A percentile compares a stretch with the other conserved stretches of the same genome.
phyloP scores from a whole-genome alignment of 2,797 vertebrate genomes.

The Lepus townsendii region DNA sequence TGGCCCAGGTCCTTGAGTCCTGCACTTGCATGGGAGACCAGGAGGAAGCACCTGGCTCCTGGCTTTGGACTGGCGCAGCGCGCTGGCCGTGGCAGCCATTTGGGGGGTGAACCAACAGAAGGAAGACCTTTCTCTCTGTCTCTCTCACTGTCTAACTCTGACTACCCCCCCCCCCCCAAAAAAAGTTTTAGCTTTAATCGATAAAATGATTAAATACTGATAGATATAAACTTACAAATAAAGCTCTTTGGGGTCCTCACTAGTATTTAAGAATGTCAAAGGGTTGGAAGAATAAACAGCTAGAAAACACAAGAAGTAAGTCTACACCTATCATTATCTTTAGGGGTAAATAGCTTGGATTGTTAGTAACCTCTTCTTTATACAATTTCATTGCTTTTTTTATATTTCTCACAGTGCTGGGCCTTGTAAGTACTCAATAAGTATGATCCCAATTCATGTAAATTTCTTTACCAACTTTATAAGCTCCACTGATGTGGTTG shows the following conservation, averaged over 20 bases:
- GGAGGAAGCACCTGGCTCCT: no score
- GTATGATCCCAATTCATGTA: not conserved
- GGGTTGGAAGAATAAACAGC: not conserved
- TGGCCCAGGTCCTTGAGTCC: no score
- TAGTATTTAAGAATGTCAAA: slow-evolving; percentile 19
- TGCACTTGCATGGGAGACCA: no score
- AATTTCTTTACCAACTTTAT: not conserved
- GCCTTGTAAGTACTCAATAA: not conserved
- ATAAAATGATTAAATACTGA: not conserved
- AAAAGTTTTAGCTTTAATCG: not conserved
- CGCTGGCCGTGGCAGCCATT: no score
- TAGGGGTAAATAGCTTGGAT: not conserved
- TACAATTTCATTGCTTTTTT: not conserved
- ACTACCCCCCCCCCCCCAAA: no score
- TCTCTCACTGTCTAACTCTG: no score
- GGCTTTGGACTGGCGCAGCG: no score
- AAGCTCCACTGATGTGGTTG: not conserved
- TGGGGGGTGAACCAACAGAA: no score
- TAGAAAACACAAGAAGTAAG: slow-evolving; percentile 8
- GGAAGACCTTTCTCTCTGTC: no score
- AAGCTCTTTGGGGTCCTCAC: not conserved
- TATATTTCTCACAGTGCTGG: not conserved
- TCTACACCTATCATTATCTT: not conserved
- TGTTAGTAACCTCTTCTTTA: not conserved
- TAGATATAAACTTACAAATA: not conserved